A percentile compares a stretch with the other conserved stretches of the same genome.
Conservation (phyloP, 2,113 vertebrate species). For the Galemys pyrenaicus region DNA sequence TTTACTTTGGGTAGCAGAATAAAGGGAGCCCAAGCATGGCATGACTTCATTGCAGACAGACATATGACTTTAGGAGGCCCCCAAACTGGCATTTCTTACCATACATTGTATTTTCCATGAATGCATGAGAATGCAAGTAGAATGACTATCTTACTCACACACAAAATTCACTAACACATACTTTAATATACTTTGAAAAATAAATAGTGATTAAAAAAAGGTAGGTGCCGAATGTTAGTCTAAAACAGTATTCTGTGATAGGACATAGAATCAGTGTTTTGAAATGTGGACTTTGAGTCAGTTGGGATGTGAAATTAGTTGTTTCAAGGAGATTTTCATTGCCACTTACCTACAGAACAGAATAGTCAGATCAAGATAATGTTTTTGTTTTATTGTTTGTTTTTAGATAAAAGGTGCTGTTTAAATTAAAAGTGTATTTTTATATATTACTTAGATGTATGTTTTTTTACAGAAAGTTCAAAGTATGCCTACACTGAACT, state of each 20-base stretch:
- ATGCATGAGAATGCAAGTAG: neutral
- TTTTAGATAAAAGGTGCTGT: neutral
- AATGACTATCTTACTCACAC: neutral
- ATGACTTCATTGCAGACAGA: neutral
- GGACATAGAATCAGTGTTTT: neutral
- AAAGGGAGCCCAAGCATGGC: neutral
- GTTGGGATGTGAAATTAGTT: neutral
- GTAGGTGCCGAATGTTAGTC: neutral
- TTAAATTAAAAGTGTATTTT: slow-evolving; percentile 43
- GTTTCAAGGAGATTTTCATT: neutral
- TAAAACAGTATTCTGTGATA: neutral
- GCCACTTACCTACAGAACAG: neutral
- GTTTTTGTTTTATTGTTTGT: neutral
- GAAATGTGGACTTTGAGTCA: neutral
- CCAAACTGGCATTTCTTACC: neutral
- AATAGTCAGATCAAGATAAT: neutral
- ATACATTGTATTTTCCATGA: slow-evolving; percentile 13
- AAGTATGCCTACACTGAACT: neutral
- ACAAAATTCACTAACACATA: neutral
- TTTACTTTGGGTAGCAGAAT: accelerated
- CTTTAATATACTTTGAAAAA: neutral
- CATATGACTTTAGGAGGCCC: neutral
- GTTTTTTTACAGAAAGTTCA: slow-evolving; percentile 4
- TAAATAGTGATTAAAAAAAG: slow-evolving; percentile 5
- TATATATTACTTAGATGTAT: neutral